Evolutionary conservation across 2,797 vertebrate genomes (phyloP).

Genomic region (Gymnothorax reevesii): DNA sequence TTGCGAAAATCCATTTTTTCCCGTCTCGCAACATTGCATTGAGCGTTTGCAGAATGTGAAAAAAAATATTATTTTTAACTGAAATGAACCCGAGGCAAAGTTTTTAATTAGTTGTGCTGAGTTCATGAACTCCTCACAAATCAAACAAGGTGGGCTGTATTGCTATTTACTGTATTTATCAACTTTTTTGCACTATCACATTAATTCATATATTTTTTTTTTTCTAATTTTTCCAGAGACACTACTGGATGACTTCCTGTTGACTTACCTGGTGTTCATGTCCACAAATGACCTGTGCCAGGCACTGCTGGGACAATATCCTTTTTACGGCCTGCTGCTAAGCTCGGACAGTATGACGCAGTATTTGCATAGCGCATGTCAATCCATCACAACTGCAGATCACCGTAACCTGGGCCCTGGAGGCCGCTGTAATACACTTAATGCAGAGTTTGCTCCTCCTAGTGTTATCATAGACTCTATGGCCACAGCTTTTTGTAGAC

Average conservation of each 20-base stretch:
- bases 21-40: neutral
- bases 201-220: conserved; percentile 35
- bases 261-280: conserved; percentile 97
- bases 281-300: conserved; percentile 93
- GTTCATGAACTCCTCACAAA: neutral
- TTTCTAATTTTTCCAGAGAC: conserved; percentile 73
- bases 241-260: conserved; percentile 93
- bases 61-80: neutral
- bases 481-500: neutral
- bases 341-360: neutral
- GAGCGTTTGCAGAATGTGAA: neutral
- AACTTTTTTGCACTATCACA: neutral
- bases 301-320: conserved; percentile 96
- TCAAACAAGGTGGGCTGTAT: neutral
- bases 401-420: neutral
- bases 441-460: neutral
- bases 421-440: neutral
- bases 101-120: neutral
- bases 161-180: neutral
- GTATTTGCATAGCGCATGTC: neutral
- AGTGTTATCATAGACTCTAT: neutral
- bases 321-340: conserved; percentile 63
- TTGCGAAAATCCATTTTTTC: neutral
- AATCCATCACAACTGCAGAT: neutral
- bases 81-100: conserved; percentile 21